A percentile compares a stretch with the other conserved stretches of the same genome.
Conservation (phyloP, 1,140 invertebrate species). For the Dendrolimus kikuchii region DNA sequence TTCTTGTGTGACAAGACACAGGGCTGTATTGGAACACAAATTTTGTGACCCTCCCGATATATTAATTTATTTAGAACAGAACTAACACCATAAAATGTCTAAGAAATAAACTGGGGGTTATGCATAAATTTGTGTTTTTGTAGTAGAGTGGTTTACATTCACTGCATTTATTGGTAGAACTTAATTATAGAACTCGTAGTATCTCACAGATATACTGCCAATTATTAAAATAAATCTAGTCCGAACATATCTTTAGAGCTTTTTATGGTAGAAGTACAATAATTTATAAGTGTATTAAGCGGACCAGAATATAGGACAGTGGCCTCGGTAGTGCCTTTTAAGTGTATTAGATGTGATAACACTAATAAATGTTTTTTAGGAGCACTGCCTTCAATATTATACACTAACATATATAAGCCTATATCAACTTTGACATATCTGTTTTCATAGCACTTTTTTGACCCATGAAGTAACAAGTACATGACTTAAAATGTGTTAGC, state of each 20-base stretch:
- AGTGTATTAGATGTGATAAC: constrained; percentile 30
- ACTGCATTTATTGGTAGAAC: too few relatives aligned
- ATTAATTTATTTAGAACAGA: too few relatives aligned
- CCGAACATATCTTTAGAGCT: constrained; percentile 2
- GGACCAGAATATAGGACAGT: constrained; percentile 57
- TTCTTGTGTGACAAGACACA: too few relatives aligned
- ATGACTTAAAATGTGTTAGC: background rate
- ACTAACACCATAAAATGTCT: too few relatives aligned
- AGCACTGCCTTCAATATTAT: constrained; percentile 29
- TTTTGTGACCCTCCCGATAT: too few relatives aligned
- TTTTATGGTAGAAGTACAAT: constrained; percentile 7
- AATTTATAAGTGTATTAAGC: constrained; percentile 22
- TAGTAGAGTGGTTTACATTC: too few relatives aligned
- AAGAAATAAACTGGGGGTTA: too few relatives aligned
- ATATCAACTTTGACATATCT: background rate
- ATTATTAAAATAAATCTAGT: constrained; percentile 6
- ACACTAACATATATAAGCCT: background rate
- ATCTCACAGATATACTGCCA: background rate
- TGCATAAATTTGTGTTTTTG: too few relatives aligned
- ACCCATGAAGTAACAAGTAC: too few relatives aligned
- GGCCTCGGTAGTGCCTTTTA: constrained; percentile 66
- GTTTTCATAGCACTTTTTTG: background rate
- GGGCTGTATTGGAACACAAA: too few relatives aligned
- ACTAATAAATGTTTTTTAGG: constrained; percentile 26
- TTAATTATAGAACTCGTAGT: too few relatives aligned